Conservation (phyloP, 2,113 vertebrate species). For the Telmatochromis brachygnathus region DNA sequence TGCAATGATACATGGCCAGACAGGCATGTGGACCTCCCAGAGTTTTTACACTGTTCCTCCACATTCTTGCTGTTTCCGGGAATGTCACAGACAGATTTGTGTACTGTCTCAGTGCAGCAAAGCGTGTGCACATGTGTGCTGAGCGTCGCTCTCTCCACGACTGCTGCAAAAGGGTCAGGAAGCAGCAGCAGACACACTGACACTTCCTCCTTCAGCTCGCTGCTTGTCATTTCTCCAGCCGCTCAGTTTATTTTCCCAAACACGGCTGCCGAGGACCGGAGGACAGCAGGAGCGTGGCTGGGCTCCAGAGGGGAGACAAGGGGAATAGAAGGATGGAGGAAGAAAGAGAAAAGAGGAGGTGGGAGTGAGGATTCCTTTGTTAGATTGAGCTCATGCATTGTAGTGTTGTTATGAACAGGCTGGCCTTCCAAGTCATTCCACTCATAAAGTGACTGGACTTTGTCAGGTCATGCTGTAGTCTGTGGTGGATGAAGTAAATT, state of each 20-base stretch:
- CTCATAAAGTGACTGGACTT: not conserved
- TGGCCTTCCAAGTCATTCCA: conserved; percentile 9
- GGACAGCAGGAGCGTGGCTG: conserved; percentile 20
- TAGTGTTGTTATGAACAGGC: conserved; percentile 32
- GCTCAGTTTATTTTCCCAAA: conserved; percentile 54
- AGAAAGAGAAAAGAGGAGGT: not conserved
- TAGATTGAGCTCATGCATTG: conserved; percentile 27
- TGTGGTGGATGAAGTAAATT: not conserved
- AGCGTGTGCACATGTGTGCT: not conserved
- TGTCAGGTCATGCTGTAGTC: not conserved
- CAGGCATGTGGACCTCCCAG: conserved; percentile 25
- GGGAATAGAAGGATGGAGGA: not conserved
- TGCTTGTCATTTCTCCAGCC: not conserved
- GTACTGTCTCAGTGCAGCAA: not conserved
- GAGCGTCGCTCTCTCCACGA: not conserved
- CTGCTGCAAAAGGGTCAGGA: not conserved
- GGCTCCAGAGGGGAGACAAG: not conserved
- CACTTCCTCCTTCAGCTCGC: not conserved
- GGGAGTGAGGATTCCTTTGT: conserved; percentile 26
- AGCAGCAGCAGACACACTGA: conserved; percentile 1
- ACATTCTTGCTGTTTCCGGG: conserved; percentile 46
- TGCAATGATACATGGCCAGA: not conserved
- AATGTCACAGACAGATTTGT: not conserved
- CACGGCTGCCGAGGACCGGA: not conserved
- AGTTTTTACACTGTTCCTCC: not conserved